A percentile compares a stretch with the other conserved stretches of the same genome.
Evolutionary conservation across 2,888 invertebrate species (phyloP).

Genomic region (Pammene fasciana): DNA sequence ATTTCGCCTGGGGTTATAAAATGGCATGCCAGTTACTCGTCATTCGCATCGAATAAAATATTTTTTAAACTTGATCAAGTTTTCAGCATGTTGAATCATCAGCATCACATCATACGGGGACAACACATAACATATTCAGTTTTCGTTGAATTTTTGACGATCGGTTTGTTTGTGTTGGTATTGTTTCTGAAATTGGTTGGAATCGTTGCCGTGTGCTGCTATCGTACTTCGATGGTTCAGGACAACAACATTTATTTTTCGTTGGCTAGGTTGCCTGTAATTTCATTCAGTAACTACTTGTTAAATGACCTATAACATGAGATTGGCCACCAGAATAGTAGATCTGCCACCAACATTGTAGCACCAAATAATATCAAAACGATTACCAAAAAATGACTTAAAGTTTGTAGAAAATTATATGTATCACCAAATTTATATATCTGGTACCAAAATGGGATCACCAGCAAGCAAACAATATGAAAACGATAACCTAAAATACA

Average conservation of each 20-base stretch:
- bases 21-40: not conserved
- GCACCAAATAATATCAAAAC: too few relatives aligned
- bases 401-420: too few relatives aligned
- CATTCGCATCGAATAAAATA: not conserved
- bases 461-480: too few relatives aligned
- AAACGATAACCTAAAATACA: too few relatives aligned
- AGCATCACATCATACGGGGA: not conserved
- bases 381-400: too few relatives aligned
- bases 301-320: too few relatives aligned
- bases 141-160: conserved; percentile 32
- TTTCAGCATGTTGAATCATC: conserved; percentile 21
- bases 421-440: too few relatives aligned
- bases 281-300: not conserved
- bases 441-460: too few relatives aligned
- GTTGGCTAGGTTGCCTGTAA: conserved; percentile 2
- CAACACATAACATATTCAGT: conserved; percentile 25
- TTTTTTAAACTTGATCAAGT: conserved; percentile 2
- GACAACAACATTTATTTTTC: conserved; percentile 20
- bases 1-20: too few relatives aligned
- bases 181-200: conserved; percentile 38
- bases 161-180: conserved; percentile 25
- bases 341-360: too few relatives aligned
- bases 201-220: not conserved
- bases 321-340: too few relatives aligned
- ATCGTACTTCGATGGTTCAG: not conserved